phyloP scores from a whole-genome alignment of 2,113 vertebrate genomes.

The Nycticebus coucang region DNA sequence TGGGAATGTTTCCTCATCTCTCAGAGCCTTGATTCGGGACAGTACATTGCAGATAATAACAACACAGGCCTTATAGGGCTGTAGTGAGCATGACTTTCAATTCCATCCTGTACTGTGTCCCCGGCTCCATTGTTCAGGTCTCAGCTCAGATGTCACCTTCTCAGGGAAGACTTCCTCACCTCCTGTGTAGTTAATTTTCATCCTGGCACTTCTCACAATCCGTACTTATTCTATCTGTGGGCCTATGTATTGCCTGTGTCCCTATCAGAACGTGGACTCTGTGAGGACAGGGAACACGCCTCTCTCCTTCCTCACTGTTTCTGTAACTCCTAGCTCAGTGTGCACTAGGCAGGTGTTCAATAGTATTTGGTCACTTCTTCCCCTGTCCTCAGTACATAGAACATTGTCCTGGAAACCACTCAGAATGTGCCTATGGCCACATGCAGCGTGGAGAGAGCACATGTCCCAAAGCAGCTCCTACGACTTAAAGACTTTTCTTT shows the following conservation, averaged over 20 bases:
- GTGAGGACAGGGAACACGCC: fast-evolving
- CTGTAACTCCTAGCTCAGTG: not conserved
- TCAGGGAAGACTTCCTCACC: too few relatives aligned
- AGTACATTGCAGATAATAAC: not conserved
- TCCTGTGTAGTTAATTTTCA: not conserved
- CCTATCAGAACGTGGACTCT: not conserved
- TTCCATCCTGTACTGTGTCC: not conserved
- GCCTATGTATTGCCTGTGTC: not conserved
- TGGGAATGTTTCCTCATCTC: not conserved
- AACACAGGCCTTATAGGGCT: fast-evolving
- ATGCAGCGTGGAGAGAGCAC: fast-evolving
- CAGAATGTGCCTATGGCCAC: not conserved
- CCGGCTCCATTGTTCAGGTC: not conserved
- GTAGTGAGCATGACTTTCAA: not conserved
- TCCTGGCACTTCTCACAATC: not conserved
- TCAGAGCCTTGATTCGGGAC: not conserved
- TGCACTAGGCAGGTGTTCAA: not conserved
- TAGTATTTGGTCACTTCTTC: not conserved
- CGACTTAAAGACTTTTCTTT: not conserved
- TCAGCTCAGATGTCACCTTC: not conserved
- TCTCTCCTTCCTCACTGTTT: not conserved
- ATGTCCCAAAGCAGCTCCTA: not conserved
- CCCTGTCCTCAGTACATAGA: not conserved
- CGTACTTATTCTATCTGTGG: not conserved
- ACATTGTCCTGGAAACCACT: not conserved